These are phyloP conservation scores for Littorina saxatilis DNA, from an alignment of 1,140 invertebrate species.

Conservation along the genomic window DNA sequence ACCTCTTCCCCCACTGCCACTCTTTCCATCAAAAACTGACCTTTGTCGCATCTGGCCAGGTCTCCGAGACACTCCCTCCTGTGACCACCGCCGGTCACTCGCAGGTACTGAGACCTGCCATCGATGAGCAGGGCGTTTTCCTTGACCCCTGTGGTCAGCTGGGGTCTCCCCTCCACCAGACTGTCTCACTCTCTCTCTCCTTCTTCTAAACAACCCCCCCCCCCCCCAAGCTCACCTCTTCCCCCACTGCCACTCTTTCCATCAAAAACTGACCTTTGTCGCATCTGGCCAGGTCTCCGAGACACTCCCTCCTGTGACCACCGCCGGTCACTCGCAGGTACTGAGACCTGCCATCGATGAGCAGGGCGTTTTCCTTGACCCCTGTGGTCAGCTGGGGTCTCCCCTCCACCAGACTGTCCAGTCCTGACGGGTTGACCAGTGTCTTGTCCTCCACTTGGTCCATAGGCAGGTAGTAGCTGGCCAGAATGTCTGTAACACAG, in stretches of 20 bases:
- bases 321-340: slow-evolving; percentile 66
- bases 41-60: slow-evolving; percentile 64
- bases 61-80: slow-evolving; percentile 72
- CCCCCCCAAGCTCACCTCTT: background rate
- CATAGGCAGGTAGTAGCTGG: slow-evolving; percentile 70
- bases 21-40: slow-evolving; percentile 45
- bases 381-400: slow-evolving; percentile 57
- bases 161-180: slow-evolving; percentile 58
- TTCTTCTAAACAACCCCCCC: background rate
- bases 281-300: slow-evolving; percentile 70
- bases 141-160: slow-evolving; percentile 57
- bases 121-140: slow-evolving; percentile 64
- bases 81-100: slow-evolving; percentile 68
- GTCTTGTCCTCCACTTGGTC: slow-evolving; percentile 52
- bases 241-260: background rate
- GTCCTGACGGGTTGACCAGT: slow-evolving; percentile 68
- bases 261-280: slow-evolving; percentile 55
- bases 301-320: slow-evolving; percentile 70
- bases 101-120: slow-evolving; percentile 57
- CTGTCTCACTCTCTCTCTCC: no score
- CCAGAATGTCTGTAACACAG: slow-evolving; percentile 48
- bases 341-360: slow-evolving; percentile 57
- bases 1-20: background rate
- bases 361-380: slow-evolving; percentile 61
- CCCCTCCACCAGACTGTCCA: slow-evolving; percentile 66